Evolutionary conservation across 2,113 vertebrate genomes (phyloP), one percentile per base, ranked within the genome.

Genomic region (Colius striatus): DNA sequence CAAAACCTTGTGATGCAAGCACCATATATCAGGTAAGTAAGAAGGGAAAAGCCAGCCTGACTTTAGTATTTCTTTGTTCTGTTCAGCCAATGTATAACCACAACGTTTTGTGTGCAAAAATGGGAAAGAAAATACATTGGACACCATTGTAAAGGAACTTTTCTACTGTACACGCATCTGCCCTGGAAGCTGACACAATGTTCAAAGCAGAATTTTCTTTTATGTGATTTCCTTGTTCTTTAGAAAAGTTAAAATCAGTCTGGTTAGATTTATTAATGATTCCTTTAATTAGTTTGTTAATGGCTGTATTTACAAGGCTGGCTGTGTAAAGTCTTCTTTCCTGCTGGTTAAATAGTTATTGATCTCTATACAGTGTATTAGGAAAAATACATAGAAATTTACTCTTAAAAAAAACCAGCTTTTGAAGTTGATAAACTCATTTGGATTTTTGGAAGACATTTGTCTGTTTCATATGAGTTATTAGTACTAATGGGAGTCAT

Each of bases 241-340:
- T n/a, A 63, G 43, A 88, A 91, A 95, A 90, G 71, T 45, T 75
- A 38, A 51, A 91, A 89, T 95, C 54, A 41, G 4, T 95, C 50
- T 4, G 12, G 47, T 76, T 81, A 30, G 68, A 77, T 96, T 89
- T 90, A 80, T 96, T 95, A 87, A 78, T 67, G 11, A 54, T 48
- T 68, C 63, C 41, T 94, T 92, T 96, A 94, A 96, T 96, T 89
- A 88, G 51, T 89, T 72, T 77, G 76, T 84, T 94, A 95, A 90
- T 93, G 70, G 48, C 92, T 94, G 4, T 21, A 54, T 79, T 85
- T 68, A 62, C 71, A 87, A 88, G 79, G 72, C 17, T 11, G 61
- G 12, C 89, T 79, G 58, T 2, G 3, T 47, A 27, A 27, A 53
- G 65, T 90, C 47, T 60, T 72, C 10, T 82, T 91, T 62, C 85